Evolutionary conservation across 2,797 vertebrate genomes (phyloP).

Genomic region (Erithacus rubecula): DNA sequence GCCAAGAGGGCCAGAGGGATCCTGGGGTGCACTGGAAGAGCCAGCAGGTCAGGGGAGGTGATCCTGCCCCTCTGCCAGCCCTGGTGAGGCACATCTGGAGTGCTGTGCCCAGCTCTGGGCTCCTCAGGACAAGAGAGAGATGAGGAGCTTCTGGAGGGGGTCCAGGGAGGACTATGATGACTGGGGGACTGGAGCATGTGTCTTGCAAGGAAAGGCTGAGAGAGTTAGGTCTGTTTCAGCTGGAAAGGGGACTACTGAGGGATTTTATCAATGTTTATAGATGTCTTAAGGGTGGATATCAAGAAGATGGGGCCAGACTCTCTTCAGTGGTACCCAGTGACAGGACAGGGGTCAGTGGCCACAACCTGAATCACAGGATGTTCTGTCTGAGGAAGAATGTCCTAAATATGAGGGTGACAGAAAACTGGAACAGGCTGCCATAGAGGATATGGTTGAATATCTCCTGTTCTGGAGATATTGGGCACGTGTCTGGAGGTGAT

Average conservation of each 20-base stretch:
- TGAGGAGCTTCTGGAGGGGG: neutral
- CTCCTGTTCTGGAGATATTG: neutral
- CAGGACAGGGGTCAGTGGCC: neutral
- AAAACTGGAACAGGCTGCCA: neutral
- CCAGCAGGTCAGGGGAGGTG: neutral
- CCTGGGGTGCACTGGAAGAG: neutral
- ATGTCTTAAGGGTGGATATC: neutral
- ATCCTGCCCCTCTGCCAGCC: neutral
- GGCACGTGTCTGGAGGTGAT: neutral
- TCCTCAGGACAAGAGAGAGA: rapidly evolving
- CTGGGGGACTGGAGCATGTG: neutral
- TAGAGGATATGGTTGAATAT: neutral
- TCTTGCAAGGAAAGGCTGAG: neutral
- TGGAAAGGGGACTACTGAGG: neutral
- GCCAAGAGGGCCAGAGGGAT: too few relatives aligned
- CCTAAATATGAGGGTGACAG: neutral
- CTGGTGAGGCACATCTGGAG: neutral
- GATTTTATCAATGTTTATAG: neutral
- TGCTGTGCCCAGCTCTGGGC: neutral
- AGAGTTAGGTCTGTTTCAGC: neutral
- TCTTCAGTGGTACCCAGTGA: neutral
- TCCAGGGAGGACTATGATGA: neutral
- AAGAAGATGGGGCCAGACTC: neutral
- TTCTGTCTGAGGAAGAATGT: neutral
- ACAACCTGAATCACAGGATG: neutral